Conservation (phyloP, 2,113 vertebrate species). For the Micronisus gabar region DNA sequence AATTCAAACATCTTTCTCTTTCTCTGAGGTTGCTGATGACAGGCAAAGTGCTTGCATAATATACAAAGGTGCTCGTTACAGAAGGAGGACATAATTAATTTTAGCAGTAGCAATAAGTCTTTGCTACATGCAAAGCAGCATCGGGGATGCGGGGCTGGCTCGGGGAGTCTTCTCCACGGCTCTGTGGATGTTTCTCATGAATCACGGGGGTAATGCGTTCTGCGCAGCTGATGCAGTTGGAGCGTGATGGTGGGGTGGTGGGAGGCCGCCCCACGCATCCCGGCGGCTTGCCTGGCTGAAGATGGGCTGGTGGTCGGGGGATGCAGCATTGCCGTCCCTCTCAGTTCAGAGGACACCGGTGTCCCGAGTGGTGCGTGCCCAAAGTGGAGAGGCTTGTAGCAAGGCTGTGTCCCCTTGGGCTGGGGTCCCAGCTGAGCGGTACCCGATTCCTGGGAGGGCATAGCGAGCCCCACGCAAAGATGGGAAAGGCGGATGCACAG, state of each 20-base stretch:
- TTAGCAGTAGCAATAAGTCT: background rate
- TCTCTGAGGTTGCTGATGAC: constrained; percentile 9
- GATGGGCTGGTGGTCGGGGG: background rate
- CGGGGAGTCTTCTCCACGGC: background rate
- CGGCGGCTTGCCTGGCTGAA: accelerated
- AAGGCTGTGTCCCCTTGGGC: no score
- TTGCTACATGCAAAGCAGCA: background rate
- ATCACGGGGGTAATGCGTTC: accelerated
- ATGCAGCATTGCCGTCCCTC: background rate
- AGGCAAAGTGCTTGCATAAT: background rate
- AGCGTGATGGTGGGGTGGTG: accelerated
- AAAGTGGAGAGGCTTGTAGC: accelerated
- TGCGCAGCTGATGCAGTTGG: background rate
- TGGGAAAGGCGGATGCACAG: accelerated
- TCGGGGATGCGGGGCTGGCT: background rate
- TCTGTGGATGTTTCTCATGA: background rate
- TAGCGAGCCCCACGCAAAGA: accelerated
- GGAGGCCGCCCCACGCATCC: accelerated
- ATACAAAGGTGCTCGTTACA: background rate
- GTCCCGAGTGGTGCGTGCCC: background rate
- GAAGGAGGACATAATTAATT: background rate
- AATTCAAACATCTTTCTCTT: constrained; percentile 15
- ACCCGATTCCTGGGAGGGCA: accelerated
- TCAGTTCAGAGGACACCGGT: accelerated
- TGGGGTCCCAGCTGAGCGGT: no score